These are phyloP conservation scores for Drosophila peninsularis DNA, from an alignment of 2,888 invertebrate species.

Conservation along the genomic window DNA sequence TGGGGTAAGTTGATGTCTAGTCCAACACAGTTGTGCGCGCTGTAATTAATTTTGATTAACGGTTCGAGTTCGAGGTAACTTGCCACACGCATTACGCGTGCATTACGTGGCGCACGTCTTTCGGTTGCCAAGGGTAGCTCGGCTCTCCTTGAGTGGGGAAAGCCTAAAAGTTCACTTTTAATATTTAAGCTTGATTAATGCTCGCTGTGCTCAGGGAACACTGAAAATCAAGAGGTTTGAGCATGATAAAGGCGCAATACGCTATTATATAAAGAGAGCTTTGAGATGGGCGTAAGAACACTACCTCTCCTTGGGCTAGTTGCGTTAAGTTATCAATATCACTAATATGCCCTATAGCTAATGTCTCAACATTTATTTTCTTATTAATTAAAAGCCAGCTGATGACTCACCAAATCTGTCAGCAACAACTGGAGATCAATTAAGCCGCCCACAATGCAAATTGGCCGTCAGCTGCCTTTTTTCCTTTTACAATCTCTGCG, in stretches of 20 bases:
- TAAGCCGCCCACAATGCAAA: slow-evolving; percentile 70
- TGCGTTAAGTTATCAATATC: too few relatives aligned
- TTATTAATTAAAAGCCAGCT: slow-evolving; percentile 12
- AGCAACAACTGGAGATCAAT: slow-evolving; percentile 50
- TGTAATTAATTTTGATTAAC: slow-evolving; percentile 80
- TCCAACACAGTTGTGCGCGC: slow-evolving; percentile 24
- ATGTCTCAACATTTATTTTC: background rate
- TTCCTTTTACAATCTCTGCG: slow-evolving; percentile 42
- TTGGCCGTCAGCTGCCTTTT: slow-evolving; percentile 39
- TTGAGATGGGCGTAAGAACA: background rate
- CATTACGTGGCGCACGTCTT: slow-evolving; percentile 30
- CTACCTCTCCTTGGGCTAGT: too few relatives aligned
- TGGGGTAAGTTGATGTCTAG: background rate
- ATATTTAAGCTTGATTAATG: slow-evolving; percentile 44
- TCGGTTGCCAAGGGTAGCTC: slow-evolving; percentile 25
- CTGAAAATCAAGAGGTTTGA: background rate
- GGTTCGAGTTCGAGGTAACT: slow-evolving; percentile 53
- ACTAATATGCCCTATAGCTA: background rate
- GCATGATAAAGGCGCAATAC: background rate
- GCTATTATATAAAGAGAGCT: background rate
- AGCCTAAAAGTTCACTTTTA: slow-evolving; percentile 40
- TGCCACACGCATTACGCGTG: slow-evolving; percentile 40
- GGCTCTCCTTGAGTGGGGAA: slow-evolving; percentile 18
- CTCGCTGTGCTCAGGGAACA: background rate
- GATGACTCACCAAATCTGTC: slow-evolving; percentile 28